A percentile compares a stretch with the other conserved stretches of the same genome.
Evolutionary conservation across 2,797 vertebrate genomes (phyloP).

Genomic region (Gadopsis bispinosus): DNA sequence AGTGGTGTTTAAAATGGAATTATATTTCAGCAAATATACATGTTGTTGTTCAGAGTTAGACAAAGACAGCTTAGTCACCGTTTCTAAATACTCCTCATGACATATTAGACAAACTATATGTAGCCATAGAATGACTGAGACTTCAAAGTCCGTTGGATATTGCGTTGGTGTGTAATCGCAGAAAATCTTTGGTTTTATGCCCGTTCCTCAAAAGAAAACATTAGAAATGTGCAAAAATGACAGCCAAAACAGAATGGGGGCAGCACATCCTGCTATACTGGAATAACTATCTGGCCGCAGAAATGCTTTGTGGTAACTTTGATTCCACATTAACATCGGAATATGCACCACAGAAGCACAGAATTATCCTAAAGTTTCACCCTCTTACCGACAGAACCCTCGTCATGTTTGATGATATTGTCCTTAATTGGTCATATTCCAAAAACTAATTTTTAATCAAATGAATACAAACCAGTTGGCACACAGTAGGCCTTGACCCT

Average conservation of each 20-base stretch:
- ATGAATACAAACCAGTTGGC: background rate
- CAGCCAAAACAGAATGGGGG: background rate
- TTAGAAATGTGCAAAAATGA: background rate
- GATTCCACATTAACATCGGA: background rate
- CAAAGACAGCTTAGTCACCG: background rate
- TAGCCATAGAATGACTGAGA: too few species aligned
- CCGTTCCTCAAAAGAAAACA: background rate
- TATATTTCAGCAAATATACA: background rate
- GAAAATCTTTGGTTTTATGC: background rate
- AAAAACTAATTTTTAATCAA: background rate
- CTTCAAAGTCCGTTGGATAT: too few species aligned
- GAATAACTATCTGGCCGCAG: background rate
- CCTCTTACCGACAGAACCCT: background rate
- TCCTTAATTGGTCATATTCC: background rate
- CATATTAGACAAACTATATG: background rate
- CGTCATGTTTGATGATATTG: background rate
- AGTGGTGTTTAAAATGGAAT: background rate
- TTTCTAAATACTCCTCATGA: background rate
- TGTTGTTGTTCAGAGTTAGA: background rate
- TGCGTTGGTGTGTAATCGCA: background rate
- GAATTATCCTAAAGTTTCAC: background rate
- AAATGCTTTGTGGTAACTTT: background rate
- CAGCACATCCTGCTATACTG: background rate
- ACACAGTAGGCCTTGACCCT: background rate
- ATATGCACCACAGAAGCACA: background rate